A percentile compares a stretch with the other conserved stretches of the same genome.
These are phyloP conservation scores for Aix galericulata DNA, from an alignment of 2,113 vertebrate genomes.

Conservation along the genomic window DNA sequence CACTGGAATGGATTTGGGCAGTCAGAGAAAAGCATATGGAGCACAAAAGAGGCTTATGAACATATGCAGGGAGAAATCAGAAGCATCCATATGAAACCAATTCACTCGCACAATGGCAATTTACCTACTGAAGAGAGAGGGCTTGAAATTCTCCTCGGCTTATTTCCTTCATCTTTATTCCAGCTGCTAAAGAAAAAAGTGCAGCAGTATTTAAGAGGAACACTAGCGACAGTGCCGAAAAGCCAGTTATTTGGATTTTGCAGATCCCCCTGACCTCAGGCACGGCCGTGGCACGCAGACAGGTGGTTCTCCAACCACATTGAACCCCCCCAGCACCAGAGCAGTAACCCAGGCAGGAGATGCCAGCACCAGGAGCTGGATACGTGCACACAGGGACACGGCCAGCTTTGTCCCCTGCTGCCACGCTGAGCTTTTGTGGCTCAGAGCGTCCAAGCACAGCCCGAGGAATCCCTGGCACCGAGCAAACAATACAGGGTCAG, in stretches of 20 bases:
- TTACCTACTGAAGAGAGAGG: not conserved
- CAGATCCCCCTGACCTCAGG: not conserved
- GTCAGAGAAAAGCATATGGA: not conserved
- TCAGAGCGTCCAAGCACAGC: not conserved
- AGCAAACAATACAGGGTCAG: not conserved
- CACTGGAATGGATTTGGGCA: not conserved
- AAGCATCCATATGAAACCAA: constrained; percentile 20
- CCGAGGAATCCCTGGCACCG: not conserved
- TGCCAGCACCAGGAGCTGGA: not conserved
- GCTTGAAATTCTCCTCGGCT: not conserved
- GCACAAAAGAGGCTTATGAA: not conserved
- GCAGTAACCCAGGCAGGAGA: not conserved
- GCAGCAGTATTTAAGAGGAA: not conserved
- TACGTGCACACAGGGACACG: fast-evolving
- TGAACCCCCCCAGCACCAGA: not conserved
- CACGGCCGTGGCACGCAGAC: not conserved
- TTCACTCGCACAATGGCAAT: not conserved
- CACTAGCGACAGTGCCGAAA: fast-evolving
- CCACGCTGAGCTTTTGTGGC: not conserved
- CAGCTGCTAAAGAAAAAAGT: not conserved
- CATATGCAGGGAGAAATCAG: not conserved
- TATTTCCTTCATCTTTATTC: not conserved
- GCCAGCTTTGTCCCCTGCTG: not conserved
- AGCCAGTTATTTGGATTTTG: not conserved
- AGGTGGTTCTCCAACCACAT: not conserved